A percentile compares a stretch with the other conserved stretches of the same genome.
Evolutionary conservation across 2,797 vertebrate genomes (phyloP).

Genomic region (Steatocranus sp.): DNA sequence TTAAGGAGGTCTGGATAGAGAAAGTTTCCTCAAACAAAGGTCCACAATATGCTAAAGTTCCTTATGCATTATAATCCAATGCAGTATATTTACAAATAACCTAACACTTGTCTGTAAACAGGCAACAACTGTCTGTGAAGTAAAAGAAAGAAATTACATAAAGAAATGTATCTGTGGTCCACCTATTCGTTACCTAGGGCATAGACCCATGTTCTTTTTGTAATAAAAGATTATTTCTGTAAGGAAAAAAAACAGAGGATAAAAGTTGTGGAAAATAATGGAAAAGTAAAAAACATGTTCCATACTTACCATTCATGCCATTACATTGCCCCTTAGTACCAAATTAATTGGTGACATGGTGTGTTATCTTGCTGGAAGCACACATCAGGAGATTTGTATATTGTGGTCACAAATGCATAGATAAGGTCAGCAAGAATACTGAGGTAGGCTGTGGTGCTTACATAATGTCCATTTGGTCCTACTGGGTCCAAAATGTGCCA

Average conservation of each 20-base stretch:
- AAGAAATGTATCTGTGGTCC: not conserved
- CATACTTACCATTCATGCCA: not conserved
- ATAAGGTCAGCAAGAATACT: not conserved
- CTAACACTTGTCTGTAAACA: not conserved
- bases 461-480: not conserved
- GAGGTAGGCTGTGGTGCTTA: not conserved
- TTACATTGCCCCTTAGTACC: not conserved
- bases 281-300: not conserved
- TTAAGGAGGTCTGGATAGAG: not conserved
- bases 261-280: not conserved
- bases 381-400: not conserved
- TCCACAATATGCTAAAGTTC: not conserved
- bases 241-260: not conserved
- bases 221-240: not conserved
- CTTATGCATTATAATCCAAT: not conserved
- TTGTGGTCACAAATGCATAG: not conserved
- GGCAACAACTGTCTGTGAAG: not conserved
- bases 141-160: not conserved
- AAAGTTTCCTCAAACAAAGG: not conserved
- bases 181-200: not conserved
- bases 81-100: not conserved
- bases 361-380: not conserved
- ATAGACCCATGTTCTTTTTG: not conserved
- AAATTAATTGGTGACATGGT: not conserved
- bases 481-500: not conserved